These are phyloP conservation scores for Mamestra configurata DNA, from an alignment of 1,140 invertebrate genomes.

Conservation along the genomic window DNA sequence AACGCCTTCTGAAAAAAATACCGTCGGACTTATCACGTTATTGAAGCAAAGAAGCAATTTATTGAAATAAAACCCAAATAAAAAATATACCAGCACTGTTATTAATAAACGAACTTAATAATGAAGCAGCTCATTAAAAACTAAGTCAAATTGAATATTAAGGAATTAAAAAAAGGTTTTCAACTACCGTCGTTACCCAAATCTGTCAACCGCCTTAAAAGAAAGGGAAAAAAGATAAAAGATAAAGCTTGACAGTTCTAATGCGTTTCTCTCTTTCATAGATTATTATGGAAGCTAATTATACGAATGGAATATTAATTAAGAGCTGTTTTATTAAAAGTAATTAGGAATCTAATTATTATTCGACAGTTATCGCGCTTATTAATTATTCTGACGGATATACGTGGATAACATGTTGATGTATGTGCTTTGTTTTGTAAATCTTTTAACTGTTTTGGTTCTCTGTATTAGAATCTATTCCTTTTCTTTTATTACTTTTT, in stretches of 20 bases:
- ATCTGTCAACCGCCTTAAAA: slow-evolving; percentile 2
- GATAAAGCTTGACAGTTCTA: slow-evolving; percentile 7
- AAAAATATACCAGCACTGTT: too few species aligned
- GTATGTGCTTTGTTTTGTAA: background rate
- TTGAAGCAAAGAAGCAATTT: too few species aligned
- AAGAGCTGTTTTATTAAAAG: slow-evolving; percentile 40
- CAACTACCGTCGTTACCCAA: slow-evolving; percentile 11
- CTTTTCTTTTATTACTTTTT: too few species aligned
- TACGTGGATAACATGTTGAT: slow-evolving; percentile 21
- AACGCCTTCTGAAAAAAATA: too few species aligned
- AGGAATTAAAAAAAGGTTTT: background rate
- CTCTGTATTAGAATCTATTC: too few species aligned
- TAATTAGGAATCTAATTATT: slow-evolving; percentile 46
- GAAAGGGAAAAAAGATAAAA: slow-evolving; percentile 3
- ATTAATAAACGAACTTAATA: background rate
- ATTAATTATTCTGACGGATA: slow-evolving; percentile 42
- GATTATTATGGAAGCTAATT: slow-evolving; percentile 22
- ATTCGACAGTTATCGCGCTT: slow-evolving; percentile 38
- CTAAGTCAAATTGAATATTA: background rate
- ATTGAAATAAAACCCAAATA: too few species aligned
- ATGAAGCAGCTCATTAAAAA: too few species aligned
- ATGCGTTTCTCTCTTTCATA: slow-evolving; percentile 28
- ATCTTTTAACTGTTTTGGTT: background rate
- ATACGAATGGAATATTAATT: slow-evolving; percentile 35
- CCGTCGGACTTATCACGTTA: too few species aligned